Conservation (phyloP, 2,888 invertebrate genomes). For the Phrixothrix hirtus region DNA sequence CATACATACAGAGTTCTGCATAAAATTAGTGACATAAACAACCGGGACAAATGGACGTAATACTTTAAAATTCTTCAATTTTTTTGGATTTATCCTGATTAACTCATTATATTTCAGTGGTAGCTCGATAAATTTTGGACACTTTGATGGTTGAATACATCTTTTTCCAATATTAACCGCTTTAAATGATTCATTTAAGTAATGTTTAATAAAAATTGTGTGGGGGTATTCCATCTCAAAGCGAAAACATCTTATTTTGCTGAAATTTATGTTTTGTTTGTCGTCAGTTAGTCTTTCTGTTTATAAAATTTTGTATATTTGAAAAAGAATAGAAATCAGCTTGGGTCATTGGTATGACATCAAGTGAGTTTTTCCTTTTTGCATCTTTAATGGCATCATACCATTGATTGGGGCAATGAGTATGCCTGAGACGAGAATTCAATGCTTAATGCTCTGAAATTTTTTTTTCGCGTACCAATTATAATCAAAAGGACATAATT, state of each 20-base stretch:
- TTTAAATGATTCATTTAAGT: too few relatives aligned
- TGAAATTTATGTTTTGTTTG: slow-evolving; percentile 1
- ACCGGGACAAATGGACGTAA: background rate
- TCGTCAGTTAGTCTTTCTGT: too few relatives aligned
- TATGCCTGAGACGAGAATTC: slow-evolving; percentile 27
- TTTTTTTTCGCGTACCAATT: slow-evolving; percentile 20
- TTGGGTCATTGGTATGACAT: background rate
- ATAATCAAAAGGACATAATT: slow-evolving; percentile 25
- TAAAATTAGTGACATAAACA: too few relatives aligned
- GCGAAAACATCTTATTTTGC: background rate
- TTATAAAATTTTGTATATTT: slow-evolving; percentile 1
- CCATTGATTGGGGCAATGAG: slow-evolving; percentile 24
- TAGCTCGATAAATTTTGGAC: too few relatives aligned
- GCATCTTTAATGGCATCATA: background rate
- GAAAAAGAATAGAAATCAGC: background rate
- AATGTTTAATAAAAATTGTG: too few relatives aligned
- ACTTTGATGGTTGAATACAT: too few relatives aligned
- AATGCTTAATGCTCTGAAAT: slow-evolving; percentile 26
- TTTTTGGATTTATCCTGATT: too few relatives aligned
- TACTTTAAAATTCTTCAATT: too few relatives aligned
- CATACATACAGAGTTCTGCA: background rate
- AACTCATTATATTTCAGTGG: too few relatives aligned
- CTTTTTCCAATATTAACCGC: too few relatives aligned
- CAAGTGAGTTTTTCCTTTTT: background rate
- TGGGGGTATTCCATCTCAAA: background rate